A percentile compares a stretch with the other conserved stretches of the same genome.
These are phyloP conservation scores for Delphinus delphis DNA, from an alignment of 2,113 vertebrate species.

Conservation along the genomic window DNA sequence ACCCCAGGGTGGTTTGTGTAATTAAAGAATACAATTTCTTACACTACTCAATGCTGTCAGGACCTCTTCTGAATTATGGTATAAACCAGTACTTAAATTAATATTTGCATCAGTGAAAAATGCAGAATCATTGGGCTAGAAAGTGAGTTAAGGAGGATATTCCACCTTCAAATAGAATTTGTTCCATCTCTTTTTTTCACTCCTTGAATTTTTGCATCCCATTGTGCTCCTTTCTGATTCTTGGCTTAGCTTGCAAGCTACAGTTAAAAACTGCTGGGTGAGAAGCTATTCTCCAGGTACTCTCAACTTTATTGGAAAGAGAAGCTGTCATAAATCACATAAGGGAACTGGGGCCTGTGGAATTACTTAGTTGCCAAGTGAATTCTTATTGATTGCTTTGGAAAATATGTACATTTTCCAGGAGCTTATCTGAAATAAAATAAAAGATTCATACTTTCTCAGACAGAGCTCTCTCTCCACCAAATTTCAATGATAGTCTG, in stretches of 20 bases:
- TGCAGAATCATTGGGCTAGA: background rate
- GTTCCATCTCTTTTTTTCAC: background rate
- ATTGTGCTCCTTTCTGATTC: background rate
- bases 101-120: background rate
- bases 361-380: conserved; percentile 53
- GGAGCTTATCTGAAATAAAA: conserved; percentile 69
- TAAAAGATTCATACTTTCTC: conserved; percentile 62
- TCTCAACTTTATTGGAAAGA: conserved; percentile 56
- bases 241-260: conserved; percentile 16
- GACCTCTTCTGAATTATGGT: background rate
- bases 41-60: background rate
- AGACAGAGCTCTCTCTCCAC: background rate
- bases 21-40: background rate
- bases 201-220: background rate
- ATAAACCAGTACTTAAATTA: background rate
- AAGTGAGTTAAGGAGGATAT: background rate
- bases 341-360: conserved; percentile 11
- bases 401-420: conserved; percentile 56
- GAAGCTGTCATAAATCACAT: conserved; percentile 62
- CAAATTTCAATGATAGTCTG: background rate
- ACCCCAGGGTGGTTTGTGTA: background rate
- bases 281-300: conserved; percentile 64
- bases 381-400: conserved; percentile 66
- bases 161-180: background rate
- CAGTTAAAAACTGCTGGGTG: conserved; percentile 48